Evolutionary conservation across 2,797 vertebrate genomes (phyloP).

Genomic region (Tarsius wallacei): DNA sequence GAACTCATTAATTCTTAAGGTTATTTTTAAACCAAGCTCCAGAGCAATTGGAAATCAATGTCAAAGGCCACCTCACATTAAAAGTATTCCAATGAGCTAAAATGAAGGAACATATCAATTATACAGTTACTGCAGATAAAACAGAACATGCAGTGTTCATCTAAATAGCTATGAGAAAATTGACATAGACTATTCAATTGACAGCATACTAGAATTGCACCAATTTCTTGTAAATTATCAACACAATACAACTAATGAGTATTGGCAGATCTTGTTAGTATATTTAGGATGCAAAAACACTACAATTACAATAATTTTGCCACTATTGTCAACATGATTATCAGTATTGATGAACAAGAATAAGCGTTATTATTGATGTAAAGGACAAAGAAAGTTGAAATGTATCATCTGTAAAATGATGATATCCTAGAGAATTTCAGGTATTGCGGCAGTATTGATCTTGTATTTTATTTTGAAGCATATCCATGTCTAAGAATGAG

Average conservation of each 20-base stretch:
- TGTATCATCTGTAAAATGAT: background rate
- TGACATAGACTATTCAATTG: background rate
- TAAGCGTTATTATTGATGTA: slow-evolving; percentile 16
- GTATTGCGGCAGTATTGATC: background rate
- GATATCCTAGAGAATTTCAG: background rate
- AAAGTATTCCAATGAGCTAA: slow-evolving; percentile 77
- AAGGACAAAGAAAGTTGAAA: slow-evolving; percentile 40
- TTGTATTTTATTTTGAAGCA: background rate
- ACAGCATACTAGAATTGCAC: background rate
- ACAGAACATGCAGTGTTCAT: background rate
- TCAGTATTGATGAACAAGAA: slow-evolving; percentile 32
- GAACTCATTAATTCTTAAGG: slow-evolving; percentile 81
- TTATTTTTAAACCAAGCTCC: slow-evolving; percentile 81
- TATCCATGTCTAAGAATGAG: background rate
- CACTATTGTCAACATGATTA: background rate
- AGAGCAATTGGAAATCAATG: slow-evolving; percentile 79
- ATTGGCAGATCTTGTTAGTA: slow-evolving; percentile 67
- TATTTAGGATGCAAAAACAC: slow-evolving; percentile 36
- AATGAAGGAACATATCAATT: slow-evolving; percentile 78
- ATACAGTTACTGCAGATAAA: slow-evolving; percentile 77
- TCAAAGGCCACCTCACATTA: slow-evolving; percentile 79
- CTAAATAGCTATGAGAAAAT: slow-evolving; percentile 64
- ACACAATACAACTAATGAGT: slow-evolving; percentile 32
- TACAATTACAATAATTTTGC: slow-evolving; percentile 49
- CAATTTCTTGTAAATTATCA: slow-evolving; percentile 66